Conservation (phyloP, 1,140 invertebrate species). For the Eriosoma lanigerum region DNA sequence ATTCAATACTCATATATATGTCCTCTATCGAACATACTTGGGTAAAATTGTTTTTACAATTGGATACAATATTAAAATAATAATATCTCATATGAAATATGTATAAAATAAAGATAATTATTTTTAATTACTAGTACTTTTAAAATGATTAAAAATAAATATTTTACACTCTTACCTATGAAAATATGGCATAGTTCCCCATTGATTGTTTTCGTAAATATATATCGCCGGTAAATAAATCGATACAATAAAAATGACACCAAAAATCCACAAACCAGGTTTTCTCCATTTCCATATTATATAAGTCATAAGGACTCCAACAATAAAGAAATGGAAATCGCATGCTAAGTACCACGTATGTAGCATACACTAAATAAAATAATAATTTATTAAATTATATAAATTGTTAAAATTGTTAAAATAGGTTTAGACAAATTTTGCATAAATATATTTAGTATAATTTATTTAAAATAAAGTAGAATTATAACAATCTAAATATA, state of each 20-base stretch:
- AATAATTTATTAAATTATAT: not conserved
- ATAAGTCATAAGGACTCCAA: conserved; percentile 62
- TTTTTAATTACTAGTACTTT: too few relatives aligned
- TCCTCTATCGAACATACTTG: too few relatives aligned
- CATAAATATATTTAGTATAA: not conserved
- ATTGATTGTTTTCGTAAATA: conserved; percentile 22
- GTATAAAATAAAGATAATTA: too few relatives aligned
- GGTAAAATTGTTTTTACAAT: too few relatives aligned
- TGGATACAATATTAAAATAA: too few relatives aligned
- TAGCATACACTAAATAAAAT: conserved; percentile 64
- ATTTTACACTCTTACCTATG: conserved; percentile 3
- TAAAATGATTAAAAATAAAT: too few relatives aligned
- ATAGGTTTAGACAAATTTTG: too few relatives aligned
- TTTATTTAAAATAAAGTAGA: not conserved
- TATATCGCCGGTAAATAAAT: conserved; percentile 24
- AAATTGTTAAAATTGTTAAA: too few relatives aligned
- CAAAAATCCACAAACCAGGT: not conserved
- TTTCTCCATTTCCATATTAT: conserved; percentile 46
- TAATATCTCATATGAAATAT: too few relatives aligned
- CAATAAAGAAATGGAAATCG: conserved; percentile 68
- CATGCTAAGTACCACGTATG: conserved; percentile 70
- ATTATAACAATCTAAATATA: too few relatives aligned
- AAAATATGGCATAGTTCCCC: conserved; percentile 8
- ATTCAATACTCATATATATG: too few relatives aligned
- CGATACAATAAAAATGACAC: not conserved